Percentiles rank a stretch among this genome's conserved stretches.
phyloP scores from a whole-genome alignment of 1,140 invertebrate species.

The Nebria ingens region DNA sequence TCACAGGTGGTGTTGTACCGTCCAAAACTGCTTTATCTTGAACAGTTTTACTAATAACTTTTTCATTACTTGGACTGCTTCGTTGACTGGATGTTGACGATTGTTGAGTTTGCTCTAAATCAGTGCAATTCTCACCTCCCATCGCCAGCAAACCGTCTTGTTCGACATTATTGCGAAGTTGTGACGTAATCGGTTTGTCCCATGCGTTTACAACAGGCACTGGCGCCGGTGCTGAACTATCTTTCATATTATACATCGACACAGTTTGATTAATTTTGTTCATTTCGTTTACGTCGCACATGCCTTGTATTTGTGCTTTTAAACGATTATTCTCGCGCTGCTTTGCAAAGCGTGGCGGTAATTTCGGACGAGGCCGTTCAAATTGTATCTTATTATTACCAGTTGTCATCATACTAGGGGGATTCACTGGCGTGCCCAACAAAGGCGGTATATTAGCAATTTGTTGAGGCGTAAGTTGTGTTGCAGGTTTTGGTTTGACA shows the following conservation, averaged over 20 bases:
- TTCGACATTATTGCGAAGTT: constrained; percentile 38
- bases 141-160: constrained; percentile 29
- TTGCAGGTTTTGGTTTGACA: constrained; percentile 26
- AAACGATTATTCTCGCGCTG: constrained; percentile 47
- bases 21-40: constrained; percentile 52
- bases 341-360: constrained; percentile 74
- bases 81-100: constrained; percentile 42
- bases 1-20: constrained; percentile 64
- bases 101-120: constrained; percentile 31
- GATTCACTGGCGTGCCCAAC: constrained; percentile 39
- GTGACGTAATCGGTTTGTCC: constrained; percentile 69
- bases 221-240: constrained; percentile 44
- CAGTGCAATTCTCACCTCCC: constrained; percentile 34
- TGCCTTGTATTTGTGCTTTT: constrained; percentile 34
- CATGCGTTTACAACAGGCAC: constrained; percentile 67
- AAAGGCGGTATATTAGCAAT: constrained; percentile 41
- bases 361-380: constrained; percentile 44
- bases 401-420: constrained; percentile 35
- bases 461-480: constrained; percentile 41
- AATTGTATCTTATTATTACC: constrained; percentile 37
- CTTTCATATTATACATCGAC: constrained; percentile 35
- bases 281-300: constrained; percentile 34
- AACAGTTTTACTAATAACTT: constrained; percentile 31
- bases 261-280: constrained; percentile 34
- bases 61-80: constrained; percentile 45